Evolutionary conservation across 2,797 vertebrate genomes (phyloP), one percentile per base, ranked within the genome.

Genomic region (Chromobotia macracanthus): DNA sequence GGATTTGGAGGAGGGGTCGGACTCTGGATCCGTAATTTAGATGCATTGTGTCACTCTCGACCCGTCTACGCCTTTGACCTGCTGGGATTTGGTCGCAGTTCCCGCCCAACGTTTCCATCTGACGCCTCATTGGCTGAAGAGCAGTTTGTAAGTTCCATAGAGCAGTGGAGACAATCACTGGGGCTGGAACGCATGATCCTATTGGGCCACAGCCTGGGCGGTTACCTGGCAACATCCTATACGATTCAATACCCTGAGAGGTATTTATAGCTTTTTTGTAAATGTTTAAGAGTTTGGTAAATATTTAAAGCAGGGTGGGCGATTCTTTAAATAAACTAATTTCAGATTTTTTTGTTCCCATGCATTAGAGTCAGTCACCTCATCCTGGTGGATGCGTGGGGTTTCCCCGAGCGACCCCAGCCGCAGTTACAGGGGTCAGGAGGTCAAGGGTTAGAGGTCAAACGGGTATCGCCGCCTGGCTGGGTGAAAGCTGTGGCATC

Each of bases 1-100:
- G 96, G 96, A 28, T 97, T 97, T 41, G 96, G 95, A 53, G 96
- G 96, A 2, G 96, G 96, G 0, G 93, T 97, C 0, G 95, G 96
- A 3, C 92, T 97, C 44, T 98, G 96, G 96, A 91, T 97, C 87
- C 92, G 94, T 81, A 97, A 97, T 87, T 84, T 97, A 82, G 95
- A 97, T 8, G 18, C 88, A 0, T 88, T 97, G 82, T 93, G 94
- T 76, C 69, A 78, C 19, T 92, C 90, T 0, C 89, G 95, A 65
- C 86, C 93, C 0, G 88, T 96, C 56, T 90, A 93, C 5, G 93
- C 95, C 69, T 96, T 97, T 3, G 96, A 97, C 88, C 94, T 97
- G 75, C 91, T 97, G 48, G 96, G 96, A 46, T 97, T 97, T 0
- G 96, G 96, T 18, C 89, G 96, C 73, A 97, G 96, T 85, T 97